Percentiles rank a stretch among this genome's conserved stretches.
Evolutionary conservation across 2,797 vertebrate species (phyloP).

Genomic region (Poeciliopsis paucimaculata): DNA sequence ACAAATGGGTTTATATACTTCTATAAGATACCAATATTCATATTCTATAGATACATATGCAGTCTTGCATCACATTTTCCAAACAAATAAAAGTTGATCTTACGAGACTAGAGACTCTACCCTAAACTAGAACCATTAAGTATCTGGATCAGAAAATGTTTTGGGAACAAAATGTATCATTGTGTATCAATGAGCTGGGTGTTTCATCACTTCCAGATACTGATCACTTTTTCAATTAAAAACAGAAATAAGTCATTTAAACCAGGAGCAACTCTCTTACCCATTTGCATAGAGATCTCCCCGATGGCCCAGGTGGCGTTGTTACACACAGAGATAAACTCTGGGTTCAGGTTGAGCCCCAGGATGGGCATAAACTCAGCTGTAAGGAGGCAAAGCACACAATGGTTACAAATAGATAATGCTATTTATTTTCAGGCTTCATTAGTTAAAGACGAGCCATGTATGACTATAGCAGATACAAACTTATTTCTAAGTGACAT

Average conservation of each 20-base stretch:
- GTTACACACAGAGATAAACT: slow-evolving; percentile 97
- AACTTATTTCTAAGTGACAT: neutral
- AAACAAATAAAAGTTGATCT: neutral
- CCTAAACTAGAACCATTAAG: no score
- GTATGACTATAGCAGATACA: neutral
- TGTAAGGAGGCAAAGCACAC: slow-evolving; percentile 46
- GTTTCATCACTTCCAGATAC: slow-evolving; percentile 71
- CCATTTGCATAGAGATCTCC: slow-evolving; percentile 98
- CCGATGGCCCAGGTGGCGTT: slow-evolving; percentile 98
- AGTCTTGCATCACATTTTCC: neutral
- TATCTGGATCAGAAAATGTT: slow-evolving; percentile 71
- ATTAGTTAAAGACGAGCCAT: neutral
- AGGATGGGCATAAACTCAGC: slow-evolving; percentile 97
- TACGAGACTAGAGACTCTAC: no score
- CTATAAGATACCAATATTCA: no score
- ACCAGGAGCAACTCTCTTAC: slow-evolving; percentile 71
- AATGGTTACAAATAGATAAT: slow-evolving; percentile 6
- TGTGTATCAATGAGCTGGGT: slow-evolving; percentile 72
- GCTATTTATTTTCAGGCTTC: neutral
- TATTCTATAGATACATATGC: no score
- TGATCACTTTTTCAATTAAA: neutral
- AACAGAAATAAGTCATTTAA: neutral
- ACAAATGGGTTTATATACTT: no score
- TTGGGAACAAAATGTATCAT: slow-evolving; percentile 74
- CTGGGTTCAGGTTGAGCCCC: slow-evolving; percentile 94